Evolutionary conservation across 2,797 vertebrate species (phyloP), one percentile per base, ranked within the genome.

Genomic region (Gorsachius magnificus): DNA sequence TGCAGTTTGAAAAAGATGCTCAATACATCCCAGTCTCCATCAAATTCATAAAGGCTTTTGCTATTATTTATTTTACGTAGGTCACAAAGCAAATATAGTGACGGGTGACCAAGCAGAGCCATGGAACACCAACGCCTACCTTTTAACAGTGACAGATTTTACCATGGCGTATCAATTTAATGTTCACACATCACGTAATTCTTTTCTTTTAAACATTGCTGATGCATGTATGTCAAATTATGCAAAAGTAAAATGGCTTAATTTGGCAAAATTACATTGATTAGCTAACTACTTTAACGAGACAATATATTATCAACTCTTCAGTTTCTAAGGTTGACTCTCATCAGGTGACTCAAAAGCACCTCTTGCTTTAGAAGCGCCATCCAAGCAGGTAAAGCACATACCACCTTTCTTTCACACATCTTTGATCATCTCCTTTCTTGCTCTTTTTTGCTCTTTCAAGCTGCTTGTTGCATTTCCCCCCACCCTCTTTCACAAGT

Each of bases 141-240:
- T 96, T 97, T 85, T 85, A 87, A 63, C 28, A 90, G 68, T 41
- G 83, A 54, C 58, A 77, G 91, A 68, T 87, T 33, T 91, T 43
- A 83, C 56, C 43, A 26, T 4, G 69, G 80, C 74, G 60, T 75
- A 86, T 56, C 83, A 68, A 83, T 72, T 80, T 60, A 85, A 82
- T 48, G 50, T 90, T 89, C 74, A 89, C 53, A 90, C n/a, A 70
- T 48, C 38, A 69, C 24, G 13, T 2, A 5, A 24, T 13, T 72
- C 9, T 80, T 77, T 85, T 53, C 65, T 60, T 60, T 83, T 65
- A 63, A 64, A 61, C 28, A 43, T 41, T 41, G 36, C 31, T 13
- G 24, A 64, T 41, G 24, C 6, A 51, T 14, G 29, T 64, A 54
- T 4, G 13, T 38, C 58, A 86, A 61, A 84, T 76, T 16, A 88